Evolutionary conservation across 2,113 vertebrate species (phyloP), one percentile per base, ranked within the genome.

Genomic region (Atrichornis clamosus): DNA sequence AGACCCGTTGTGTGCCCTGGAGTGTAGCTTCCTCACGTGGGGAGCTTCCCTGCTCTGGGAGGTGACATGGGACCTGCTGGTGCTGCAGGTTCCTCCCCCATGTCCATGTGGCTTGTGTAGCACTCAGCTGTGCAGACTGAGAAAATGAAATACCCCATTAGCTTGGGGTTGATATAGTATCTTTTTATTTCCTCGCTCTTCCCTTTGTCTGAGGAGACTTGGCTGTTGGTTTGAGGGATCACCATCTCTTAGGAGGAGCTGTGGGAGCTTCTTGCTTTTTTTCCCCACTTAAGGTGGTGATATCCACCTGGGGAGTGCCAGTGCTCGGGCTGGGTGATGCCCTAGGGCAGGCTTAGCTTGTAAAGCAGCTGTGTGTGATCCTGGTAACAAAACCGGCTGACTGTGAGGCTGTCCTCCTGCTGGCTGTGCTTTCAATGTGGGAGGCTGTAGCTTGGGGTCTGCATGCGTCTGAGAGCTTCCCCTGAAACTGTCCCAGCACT

Each of bases 91-190:
- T 7, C 42, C 13, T 64, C 5, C 17, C 5, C 1, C 1, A 0
- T 21, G 15, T 56, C 42, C 0, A 2, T 5, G 1, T 2, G 23
- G 53, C 47, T 78, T 27, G 12, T 39, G 60, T 3, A 32, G n/a
- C 9, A n/a, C 26, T 33, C 1, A 4, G 23, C 17, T 78, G 20
- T 41, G 35, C 10, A 50, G 58, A 33, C 10, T 12, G 13, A 73
- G 46, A 4, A 39, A 32, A 17, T 1, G 8, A 37, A 39, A 3
- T 1, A 3, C 15, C 2, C 2, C 0, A 0, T 37, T n/a, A 46
- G 4, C 13, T 73, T 42, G 32, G 12, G 14, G 9, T 18, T 58
- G 18, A 49, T 0, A 0, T 26, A 17, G 4, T 3, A 11, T 56
- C 15, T 41, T 50, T 55, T 63, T 20, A 1, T 87, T 11, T 37